Conservation (phyloP, 2,113 vertebrate genomes). For the Callionymus lyra region DNA sequence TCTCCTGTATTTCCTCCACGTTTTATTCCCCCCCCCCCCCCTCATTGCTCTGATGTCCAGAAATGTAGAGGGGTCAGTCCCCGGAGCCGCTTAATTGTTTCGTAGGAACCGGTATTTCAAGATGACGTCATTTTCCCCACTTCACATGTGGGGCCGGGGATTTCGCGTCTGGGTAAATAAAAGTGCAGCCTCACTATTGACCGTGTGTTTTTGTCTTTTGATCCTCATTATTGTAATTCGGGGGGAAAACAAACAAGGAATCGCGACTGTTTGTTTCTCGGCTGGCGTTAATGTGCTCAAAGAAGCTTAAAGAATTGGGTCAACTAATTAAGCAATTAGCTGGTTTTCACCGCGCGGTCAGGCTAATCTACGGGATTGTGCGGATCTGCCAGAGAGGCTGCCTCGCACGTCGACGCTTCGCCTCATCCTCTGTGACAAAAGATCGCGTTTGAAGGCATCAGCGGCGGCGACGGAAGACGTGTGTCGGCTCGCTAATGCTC, state of each 20-base stretch:
- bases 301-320: conserved; percentile 73
- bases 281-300: conserved; percentile 68
- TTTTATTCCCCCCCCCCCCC: too few species aligned
- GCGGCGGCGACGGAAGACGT: conserved; percentile 26
- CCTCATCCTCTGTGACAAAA: conserved; percentile 52
- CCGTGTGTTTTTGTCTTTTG: conserved; percentile 55
- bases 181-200: conserved; percentile 24
- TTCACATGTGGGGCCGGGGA: too few species aligned
- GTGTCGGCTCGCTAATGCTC: conserved; percentile 54
- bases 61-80: conserved; percentile 40
- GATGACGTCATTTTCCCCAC: conserved; percentile 3
- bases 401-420: conserved; percentile 27
- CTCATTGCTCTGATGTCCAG: conserved; percentile 55
- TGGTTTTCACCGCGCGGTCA: conserved; percentile 67
- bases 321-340: conserved; percentile 77
- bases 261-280: conserved; percentile 64
- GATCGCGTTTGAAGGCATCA: conserved; percentile 58
- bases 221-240: conserved; percentile 66
- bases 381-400: conserved; percentile 54
- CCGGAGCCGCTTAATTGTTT: conserved; percentile 60
- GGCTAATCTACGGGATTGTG: conserved; percentile 58
- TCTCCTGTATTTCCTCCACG: conserved; percentile 56
- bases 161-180: conserved; percentile 13
- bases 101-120: conserved; percentile 8
- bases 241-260: conserved; percentile 63